Evolutionary conservation across 2,888 invertebrate genomes (phyloP).

Genomic region (Willowsia nigromaculata): DNA sequence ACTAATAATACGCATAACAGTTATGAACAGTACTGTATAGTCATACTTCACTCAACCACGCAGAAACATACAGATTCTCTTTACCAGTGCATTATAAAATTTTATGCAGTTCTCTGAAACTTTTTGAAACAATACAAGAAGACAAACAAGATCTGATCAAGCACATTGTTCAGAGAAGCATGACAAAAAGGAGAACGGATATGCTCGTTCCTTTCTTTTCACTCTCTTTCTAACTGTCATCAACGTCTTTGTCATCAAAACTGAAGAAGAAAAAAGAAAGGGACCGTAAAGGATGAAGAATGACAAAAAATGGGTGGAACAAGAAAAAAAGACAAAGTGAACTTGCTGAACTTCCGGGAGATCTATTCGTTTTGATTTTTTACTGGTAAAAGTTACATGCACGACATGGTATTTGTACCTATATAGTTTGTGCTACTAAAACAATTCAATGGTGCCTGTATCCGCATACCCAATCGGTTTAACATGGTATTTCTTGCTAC

Average conservation of each 20-base stretch:
- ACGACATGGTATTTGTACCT: not conserved
- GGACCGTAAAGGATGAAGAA: not conserved
- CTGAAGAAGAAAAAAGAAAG: not conserved
- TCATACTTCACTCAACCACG: no score
- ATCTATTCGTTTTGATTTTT: not conserved
- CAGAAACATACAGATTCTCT: no score
- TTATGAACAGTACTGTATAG: no score
- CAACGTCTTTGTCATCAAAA: slow-evolving; percentile 33
- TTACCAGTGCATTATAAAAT: no score
- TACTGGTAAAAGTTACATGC: not conserved
- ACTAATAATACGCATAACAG: no score
- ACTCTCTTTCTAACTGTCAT: slow-evolving; percentile 11
- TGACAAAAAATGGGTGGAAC: not conserved
- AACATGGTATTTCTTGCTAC: no score
- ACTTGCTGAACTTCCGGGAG: not conserved
- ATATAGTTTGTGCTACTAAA: not conserved
- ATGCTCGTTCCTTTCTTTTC: not conserved
- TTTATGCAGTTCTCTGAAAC: no score
- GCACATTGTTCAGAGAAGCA: not conserved
- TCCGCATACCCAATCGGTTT: no score
- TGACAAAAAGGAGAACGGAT: not conserved
- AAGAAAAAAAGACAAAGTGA: not conserved
- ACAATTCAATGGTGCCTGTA: no score
- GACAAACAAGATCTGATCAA: not conserved
- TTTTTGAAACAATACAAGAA: slow-evolving; percentile 38